Evolutionary conservation across 1,140 invertebrate species (phyloP).

Genomic region (Homarus americanus): DNA sequence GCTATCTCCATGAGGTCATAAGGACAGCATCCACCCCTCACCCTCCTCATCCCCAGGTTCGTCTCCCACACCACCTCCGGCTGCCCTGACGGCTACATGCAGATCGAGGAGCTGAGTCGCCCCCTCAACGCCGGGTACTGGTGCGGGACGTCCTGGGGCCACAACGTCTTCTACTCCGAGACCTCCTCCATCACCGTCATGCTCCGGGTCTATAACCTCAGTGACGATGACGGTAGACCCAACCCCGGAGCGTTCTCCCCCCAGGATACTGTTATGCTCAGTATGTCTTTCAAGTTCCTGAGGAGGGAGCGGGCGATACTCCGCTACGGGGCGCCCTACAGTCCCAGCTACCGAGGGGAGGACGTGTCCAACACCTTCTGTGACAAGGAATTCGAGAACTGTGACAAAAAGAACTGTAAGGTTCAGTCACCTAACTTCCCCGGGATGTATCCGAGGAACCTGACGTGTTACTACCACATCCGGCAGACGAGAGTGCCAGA

Average conservation of each 20-base stretch:
- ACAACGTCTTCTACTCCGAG: slow-evolving; percentile 91
- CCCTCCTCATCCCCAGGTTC: slow-evolving; percentile 75
- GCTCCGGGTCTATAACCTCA: slow-evolving; percentile 84
- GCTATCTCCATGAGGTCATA: not conserved
- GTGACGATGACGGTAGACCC: slow-evolving; percentile 79
- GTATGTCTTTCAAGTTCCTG: slow-evolving; percentile 89
- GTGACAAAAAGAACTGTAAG: slow-evolving; percentile 91
- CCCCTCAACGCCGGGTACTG: slow-evolving; percentile 88
- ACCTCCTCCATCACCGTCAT: slow-evolving; percentile 88
- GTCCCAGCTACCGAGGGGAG: slow-evolving; percentile 85
- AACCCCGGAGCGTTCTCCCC: slow-evolving; percentile 54
- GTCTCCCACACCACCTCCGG: slow-evolving; percentile 71
- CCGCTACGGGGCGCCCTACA: slow-evolving; percentile 82
- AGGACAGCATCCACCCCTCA: no score
- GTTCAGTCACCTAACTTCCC: slow-evolving; percentile 92
- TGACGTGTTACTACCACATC: slow-evolving; percentile 89
- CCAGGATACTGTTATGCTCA: slow-evolving; percentile 80
- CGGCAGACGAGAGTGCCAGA: slow-evolving; percentile 84
- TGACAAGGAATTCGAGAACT: slow-evolving; percentile 92
- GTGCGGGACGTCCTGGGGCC: slow-evolving; percentile 90
- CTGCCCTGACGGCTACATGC: slow-evolving; percentile 84
- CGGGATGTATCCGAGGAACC: slow-evolving; percentile 90
- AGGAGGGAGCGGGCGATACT: slow-evolving; percentile 85
- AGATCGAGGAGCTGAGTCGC: slow-evolving; percentile 85
- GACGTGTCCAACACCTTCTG: slow-evolving; percentile 91